These are phyloP conservation scores for Metopolophium dirhodum DNA, from an alignment of 1,140 invertebrate species.

Conservation along the genomic window DNA sequence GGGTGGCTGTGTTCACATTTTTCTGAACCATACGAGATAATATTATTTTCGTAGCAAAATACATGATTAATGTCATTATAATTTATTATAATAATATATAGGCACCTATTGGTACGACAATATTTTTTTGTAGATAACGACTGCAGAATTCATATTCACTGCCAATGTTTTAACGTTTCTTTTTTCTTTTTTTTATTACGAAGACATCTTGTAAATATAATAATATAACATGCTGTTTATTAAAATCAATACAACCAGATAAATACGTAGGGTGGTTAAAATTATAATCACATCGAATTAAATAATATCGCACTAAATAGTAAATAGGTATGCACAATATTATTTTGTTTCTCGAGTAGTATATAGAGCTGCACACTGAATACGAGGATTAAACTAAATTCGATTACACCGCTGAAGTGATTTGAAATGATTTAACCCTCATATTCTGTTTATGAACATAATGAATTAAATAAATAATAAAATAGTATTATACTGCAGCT, in stretches of 20 bases:
- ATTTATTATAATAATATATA: background rate
- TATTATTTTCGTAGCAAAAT: constrained; percentile 44
- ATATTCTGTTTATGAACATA: background rate
- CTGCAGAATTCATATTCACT: constrained; percentile 7
- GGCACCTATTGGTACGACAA: background rate
- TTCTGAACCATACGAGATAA: background rate
- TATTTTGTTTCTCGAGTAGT: background rate
- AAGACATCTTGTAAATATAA: constrained; percentile 9
- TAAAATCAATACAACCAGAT: background rate
- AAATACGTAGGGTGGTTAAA: background rate
- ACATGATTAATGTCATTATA: background rate
- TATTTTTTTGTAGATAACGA: constrained; percentile 6
- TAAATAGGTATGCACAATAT: background rate
- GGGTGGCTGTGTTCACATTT: background rate
- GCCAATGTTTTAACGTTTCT: constrained; percentile 6
- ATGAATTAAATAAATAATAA: background rate
- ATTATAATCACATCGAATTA: background rate
- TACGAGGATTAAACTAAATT: background rate
- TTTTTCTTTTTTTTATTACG: background rate
- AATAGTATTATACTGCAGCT: background rate
- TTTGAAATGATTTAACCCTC: background rate
- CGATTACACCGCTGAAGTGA: background rate
- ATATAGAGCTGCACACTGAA: background rate
- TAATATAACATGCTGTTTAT: background rate
- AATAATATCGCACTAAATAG: background rate